phyloP scores from a whole-genome alignment of 2,797 vertebrate species.

The Otus scops region DNA sequence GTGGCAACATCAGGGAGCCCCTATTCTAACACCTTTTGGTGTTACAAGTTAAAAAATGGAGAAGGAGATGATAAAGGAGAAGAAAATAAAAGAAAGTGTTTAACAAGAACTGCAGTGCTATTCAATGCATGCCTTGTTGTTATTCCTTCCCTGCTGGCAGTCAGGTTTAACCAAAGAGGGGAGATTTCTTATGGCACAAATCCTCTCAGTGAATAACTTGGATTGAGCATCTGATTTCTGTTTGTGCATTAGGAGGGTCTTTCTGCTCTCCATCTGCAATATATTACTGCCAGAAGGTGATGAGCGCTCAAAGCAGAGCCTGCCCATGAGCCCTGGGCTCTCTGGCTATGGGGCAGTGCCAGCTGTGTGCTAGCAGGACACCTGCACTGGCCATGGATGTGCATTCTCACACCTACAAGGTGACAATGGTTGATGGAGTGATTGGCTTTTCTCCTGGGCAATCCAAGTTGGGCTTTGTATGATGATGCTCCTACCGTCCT shows the following conservation, averaged over 20 bases:
- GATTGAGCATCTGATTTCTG: background rate
- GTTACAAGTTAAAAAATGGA: background rate
- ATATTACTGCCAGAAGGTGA: background rate
- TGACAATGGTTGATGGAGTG: background rate
- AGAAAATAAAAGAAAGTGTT: background rate
- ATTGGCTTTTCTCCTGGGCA: background rate
- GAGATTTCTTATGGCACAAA: background rate
- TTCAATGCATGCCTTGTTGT: fast-evolving
- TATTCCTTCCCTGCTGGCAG: background rate
- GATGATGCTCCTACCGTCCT: background rate
- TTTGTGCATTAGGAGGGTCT: background rate
- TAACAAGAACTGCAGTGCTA: background rate
- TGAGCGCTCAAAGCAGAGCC: background rate
- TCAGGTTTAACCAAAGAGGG: background rate
- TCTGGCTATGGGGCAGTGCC: background rate
- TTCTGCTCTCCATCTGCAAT: background rate
- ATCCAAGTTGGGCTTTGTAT: background rate
- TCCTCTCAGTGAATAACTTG: background rate
- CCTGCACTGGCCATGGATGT: fast-evolving
- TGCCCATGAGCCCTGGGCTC: fast-evolving
- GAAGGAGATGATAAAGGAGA: background rate
- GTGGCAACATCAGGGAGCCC: background rate
- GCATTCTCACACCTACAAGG: background rate
- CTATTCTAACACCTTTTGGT: background rate
- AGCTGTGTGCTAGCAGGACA: background rate